Base-by-base conservation (phyloP, 1,140 invertebrate genomes). In the Heliconius hermathena region DNA sequence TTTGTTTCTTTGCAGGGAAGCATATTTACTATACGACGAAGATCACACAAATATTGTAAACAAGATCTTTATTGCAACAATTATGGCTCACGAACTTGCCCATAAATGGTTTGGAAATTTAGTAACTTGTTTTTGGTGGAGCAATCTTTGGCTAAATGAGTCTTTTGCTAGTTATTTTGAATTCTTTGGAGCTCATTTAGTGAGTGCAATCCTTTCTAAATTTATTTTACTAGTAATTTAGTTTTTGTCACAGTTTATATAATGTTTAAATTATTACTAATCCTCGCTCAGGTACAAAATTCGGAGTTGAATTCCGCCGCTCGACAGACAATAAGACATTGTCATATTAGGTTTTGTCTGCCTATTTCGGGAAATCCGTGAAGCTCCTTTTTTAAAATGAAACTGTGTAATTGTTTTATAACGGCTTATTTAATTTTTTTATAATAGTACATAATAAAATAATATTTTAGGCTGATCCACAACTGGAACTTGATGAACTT, bases 51-150 rank as follows among this genome's bases (percentile, higher is more conserved):
- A 95, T 2, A 76, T 95, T 1, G 83, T 82, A 29, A 90, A 89
- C 5, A 95, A 95, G 73, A 95, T 96, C 78, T 83, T 90, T 8
- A 95, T 96, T 54, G 94, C 95, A 0, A 93, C 92, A 3, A 95
- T 96, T 38, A 95, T 97, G 74, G 94, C 96, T n/a, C 96, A 97
- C 77, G 96, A 97, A 83, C 94, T 96, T 29, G 94, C 95, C 3
- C 96, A 97, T 84, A 95, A 95, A 89, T 97, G 96, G 96, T 97
- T 96, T 78, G 97, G 96, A 11, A 96, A 97, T 91, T 90, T 96
- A 22, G 96, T 97, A 1, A 97, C 96, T 49, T 96, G 96, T 70
- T 93, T 96, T 73, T 97, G 96, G 96, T 97, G 97, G 97, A 95
- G 95, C 54, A 95, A 96, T 77, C 94, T 96, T 9, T 97, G 97